These are phyloP conservation scores for Dendroctonus valens DNA, from an alignment of 1,140 invertebrate species.

Conservation along the genomic window DNA sequence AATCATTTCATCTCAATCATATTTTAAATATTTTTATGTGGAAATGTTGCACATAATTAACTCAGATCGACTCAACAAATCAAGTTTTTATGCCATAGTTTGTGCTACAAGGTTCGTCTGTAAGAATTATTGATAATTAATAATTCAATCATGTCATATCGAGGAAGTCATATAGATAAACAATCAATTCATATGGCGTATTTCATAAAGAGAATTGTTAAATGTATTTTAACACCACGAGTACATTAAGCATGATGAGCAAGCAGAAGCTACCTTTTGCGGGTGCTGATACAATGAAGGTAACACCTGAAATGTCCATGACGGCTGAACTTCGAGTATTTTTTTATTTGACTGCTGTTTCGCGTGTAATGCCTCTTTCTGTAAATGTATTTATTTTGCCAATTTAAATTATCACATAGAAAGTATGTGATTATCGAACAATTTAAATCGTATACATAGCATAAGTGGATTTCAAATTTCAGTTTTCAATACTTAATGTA, in stretches of 20 bases:
- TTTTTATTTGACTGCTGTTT: slow-evolving; percentile 56
- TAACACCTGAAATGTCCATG: slow-evolving; percentile 80
- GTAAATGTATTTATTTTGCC: slow-evolving; percentile 45
- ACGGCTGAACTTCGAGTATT: slow-evolving; percentile 57
- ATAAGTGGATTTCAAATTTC: not conserved
- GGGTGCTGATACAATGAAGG: slow-evolving; percentile 77
- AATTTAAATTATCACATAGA: slow-evolving; percentile 9
- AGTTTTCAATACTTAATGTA: not conserved
- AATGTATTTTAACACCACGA: slow-evolving; percentile 21
- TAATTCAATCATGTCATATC: too few species aligned
- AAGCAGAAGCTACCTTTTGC: slow-evolving; percentile 69
- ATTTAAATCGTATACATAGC: not conserved
- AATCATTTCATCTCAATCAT: too few species aligned
- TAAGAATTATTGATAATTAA: too few species aligned
- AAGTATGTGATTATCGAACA: not conserved
- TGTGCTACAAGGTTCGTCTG: too few species aligned
- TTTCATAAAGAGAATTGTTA: not conserved
- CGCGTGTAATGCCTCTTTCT: slow-evolving; percentile 60
- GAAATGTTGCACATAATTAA: too few species aligned
- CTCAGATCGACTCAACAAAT: too few species aligned
- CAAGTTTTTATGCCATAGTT: too few species aligned
- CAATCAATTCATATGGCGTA: too few species aligned
- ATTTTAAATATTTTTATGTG: too few species aligned
- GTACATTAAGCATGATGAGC: slow-evolving; percentile 30
- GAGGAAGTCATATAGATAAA: too few species aligned